Base-by-base conservation (phyloP, 2,888 invertebrate species). In the Luperina nickerlii region DNA sequence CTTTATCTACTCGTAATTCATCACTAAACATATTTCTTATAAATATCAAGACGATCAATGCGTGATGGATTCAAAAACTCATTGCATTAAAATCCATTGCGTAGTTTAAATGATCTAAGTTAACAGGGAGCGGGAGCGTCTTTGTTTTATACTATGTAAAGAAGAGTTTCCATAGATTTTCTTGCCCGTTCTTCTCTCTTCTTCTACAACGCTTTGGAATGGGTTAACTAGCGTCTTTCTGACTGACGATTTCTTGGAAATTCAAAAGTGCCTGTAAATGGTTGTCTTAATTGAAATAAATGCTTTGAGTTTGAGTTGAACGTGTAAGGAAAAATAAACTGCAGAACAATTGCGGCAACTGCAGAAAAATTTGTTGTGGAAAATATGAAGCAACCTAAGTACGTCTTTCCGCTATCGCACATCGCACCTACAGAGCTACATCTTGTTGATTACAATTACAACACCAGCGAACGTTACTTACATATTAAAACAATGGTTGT, bases 401-500 rank as follows among this genome's bases (percentile, higher is more conserved):
- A 15, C 66, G 27, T 48, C 60, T 78, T 66, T 74, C 20, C 6
- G 24, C 9, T 76, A 81, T 81, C 81, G 76, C 70, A 57, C 57
- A 54, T 38, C 74, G 74, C 62, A 74, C 54, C 45, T 63, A 32
- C 51, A 48, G 18, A 18, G 18, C n/a, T 32, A 65, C 71, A 66
- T 74, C 83, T 73, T 60, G 42, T 63, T 73, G 68, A 83, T 83
- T 83, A 83, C 60, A 83, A 79, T 76, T 80, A 76, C 80, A 76
- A 74, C 83, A 69, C 62, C 38, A 66, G 54, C 15, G 48, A 27
- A 81, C 81, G 78, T 62, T 69, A 38, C 74, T 71, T 78, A 76
- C 75, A 78, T 84, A 78, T 68, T 72, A 77, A 85, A 75, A 85
- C 85, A 85, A 73, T 85, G 63, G 82, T 76, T 60, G 32, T 24